Percentiles rank a stretch among this genome's conserved stretches.
These are phyloP conservation scores for Micromesistius poutassou DNA, from an alignment of 2,797 vertebrate genomes.

Conservation along the genomic window DNA sequence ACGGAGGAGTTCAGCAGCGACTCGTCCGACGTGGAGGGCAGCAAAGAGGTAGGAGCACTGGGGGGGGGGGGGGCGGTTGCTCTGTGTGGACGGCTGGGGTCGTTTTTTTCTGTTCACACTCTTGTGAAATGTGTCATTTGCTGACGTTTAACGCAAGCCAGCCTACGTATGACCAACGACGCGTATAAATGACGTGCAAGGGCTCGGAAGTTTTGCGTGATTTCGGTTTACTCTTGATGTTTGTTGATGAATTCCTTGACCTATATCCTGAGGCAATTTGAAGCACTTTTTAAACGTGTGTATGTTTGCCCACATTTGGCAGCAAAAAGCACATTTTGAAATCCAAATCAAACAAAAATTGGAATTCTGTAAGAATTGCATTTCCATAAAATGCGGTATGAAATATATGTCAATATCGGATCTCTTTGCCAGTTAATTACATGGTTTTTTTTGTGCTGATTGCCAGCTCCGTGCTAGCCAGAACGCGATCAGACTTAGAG, in stretches of 20 bases:
- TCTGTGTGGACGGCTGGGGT: neutral
- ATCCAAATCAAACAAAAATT: neutral
- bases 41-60: slow-evolving; percentile 91
- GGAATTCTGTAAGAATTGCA: neutral
- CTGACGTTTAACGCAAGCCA: neutral
- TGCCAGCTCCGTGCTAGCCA: too few relatives aligned
- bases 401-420: too few relatives aligned
- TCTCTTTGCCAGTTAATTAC: too few relatives aligned
- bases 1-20: slow-evolving; percentile 97
- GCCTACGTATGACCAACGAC: neutral
- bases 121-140: slow-evolving; percentile 6
- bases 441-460: too few relatives aligned
- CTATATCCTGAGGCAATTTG: neutral
- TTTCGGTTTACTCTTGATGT: neutral
- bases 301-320: neutral
- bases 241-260: neutral
- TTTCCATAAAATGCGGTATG: neutral
- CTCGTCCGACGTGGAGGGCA: slow-evolving; percentile 90
- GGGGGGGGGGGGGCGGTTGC: too few relatives aligned
- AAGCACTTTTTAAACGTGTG: neutral
- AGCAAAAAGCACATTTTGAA: neutral
- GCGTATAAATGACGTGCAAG: neutral
- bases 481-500: too few relatives aligned
- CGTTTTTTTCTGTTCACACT: neutral
- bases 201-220: neutral